Base-by-base conservation (phyloP, 2,113 vertebrate species). In the Hypanus sabinus region DNA sequence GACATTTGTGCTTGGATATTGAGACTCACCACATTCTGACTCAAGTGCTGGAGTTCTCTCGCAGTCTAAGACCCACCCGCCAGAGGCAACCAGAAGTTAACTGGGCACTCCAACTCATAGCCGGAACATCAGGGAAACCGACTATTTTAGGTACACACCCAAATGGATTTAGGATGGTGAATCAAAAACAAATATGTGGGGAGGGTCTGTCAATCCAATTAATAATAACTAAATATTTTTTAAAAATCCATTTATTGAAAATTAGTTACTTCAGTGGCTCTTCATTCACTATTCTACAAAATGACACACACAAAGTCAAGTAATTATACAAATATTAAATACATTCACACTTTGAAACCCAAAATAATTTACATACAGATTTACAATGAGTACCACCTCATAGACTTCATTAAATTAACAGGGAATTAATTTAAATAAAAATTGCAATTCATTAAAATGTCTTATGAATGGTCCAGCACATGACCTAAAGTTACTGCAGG, bases 241-340 rank as follows among this genome's bases (percentile, higher is more conserved):
- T 46, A 46, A 93, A 93, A 93, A 93, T 14, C 70, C 11, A 38
- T 93, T 93, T 93, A 93, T 75, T 93, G 68, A 93, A 73, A 73
- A 24, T 46, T n/a, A 90, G 33, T 36, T 18, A 92, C 33, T 46
- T 30, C 20, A 27, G 24, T 55, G 68, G 38, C 20, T 30, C 91
- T 73, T 93, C 36, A 46, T 65, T 24, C 22, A 73, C 68, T 14
- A 11, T 55, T 24, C 22, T 6, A 20, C 46, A 55, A 55, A 65
- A 18, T 18, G 9, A 55, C 33, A 70, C 68, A 24, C 9, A 36
- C 24, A 22, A 24, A 71, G 33, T 24, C 65, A 20, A 71, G 6
- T 1, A 10, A 93, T 24, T 11, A 24, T 20, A 93, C 20, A 92
- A 38, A 92, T 75, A 93, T 93, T 93, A 93, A 93, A 93, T 93